phyloP scores from a whole-genome alignment of 1,140 invertebrate species.

The Cydia amplana region DNA sequence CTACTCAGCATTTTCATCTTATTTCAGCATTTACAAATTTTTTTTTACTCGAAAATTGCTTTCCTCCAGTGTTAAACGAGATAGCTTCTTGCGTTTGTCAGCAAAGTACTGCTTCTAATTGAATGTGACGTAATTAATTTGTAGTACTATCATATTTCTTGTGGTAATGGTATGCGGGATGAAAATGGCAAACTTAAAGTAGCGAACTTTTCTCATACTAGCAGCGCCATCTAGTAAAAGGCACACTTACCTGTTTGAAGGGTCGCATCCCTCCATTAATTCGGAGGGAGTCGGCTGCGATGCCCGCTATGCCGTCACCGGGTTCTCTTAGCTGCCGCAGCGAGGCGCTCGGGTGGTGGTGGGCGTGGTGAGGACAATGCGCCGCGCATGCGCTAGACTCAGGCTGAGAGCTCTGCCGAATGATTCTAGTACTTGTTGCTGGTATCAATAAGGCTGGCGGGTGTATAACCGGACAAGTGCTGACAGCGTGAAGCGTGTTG shows the following conservation, averaged over 20 bases:
- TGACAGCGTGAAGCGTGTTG: slow-evolving; percentile 77
- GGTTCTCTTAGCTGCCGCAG: slow-evolving; percentile 90
- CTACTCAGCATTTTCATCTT: slow-evolving; percentile 24
- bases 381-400: slow-evolving; percentile 87
- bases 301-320: slow-evolving; percentile 94
- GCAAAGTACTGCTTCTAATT: neutral
- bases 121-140: neutral
- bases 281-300: slow-evolving; percentile 96
- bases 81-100: neutral
- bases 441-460: slow-evolving; percentile 86
- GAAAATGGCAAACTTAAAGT: slow-evolving; percentile 32
- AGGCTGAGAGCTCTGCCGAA: slow-evolving; percentile 94
- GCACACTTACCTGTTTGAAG: slow-evolving; percentile 93
- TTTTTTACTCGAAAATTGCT: slow-evolving; percentile 10
- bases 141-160: neutral
- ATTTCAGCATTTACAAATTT: slow-evolving; percentile 22
- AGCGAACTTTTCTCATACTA: slow-evolving; percentile 34
- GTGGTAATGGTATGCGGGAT: slow-evolving; percentile 15
- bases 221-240: slow-evolving; percentile 60
- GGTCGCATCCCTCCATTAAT: slow-evolving; percentile 98
- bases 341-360: slow-evolving; percentile 86
- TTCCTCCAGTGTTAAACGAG: neutral
- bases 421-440: slow-evolving; percentile 86
- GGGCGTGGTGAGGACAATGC: slow-evolving; percentile 81
- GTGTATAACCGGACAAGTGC: slow-evolving; percentile 82